Evolutionary conservation across 2,797 vertebrate species (phyloP).

Genomic region (Mormyrops boulengeri): DNA sequence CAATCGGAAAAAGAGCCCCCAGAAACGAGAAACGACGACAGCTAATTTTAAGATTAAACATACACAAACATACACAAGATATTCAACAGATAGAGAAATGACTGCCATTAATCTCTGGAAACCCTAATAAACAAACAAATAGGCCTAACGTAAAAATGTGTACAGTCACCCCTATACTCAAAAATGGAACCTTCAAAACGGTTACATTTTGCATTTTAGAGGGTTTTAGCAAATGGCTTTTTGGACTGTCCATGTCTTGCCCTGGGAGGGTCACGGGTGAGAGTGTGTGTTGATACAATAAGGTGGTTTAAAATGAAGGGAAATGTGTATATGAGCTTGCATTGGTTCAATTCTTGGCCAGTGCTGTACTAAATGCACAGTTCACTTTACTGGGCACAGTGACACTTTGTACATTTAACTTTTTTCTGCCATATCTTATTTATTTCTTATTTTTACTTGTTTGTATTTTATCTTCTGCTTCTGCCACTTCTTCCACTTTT

Average conservation of each 20-base stretch:
- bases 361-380: background rate
- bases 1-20: background rate
- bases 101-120: background rate
- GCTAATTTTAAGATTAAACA: background rate
- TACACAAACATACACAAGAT: background rate
- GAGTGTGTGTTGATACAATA: background rate
- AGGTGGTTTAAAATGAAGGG: background rate
- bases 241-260: background rate
- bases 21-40: background rate
- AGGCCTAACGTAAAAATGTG: background rate
- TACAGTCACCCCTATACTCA: background rate
- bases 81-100: background rate
- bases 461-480: background rate
- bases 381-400: background rate
- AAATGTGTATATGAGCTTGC: background rate
- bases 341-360: background rate
- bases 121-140: background rate
- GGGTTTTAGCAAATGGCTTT: background rate
- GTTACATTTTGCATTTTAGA: background rate
- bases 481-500: background rate
- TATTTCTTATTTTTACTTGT: background rate
- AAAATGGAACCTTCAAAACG: background rate
- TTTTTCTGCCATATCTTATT: background rate
- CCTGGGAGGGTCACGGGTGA: background rate
- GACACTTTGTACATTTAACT: background rate